Percentiles rank a stretch among this genome's conserved stretches.
Conservation (phyloP, 2,888 invertebrate species). For the Eilema sororculum region DNA sequence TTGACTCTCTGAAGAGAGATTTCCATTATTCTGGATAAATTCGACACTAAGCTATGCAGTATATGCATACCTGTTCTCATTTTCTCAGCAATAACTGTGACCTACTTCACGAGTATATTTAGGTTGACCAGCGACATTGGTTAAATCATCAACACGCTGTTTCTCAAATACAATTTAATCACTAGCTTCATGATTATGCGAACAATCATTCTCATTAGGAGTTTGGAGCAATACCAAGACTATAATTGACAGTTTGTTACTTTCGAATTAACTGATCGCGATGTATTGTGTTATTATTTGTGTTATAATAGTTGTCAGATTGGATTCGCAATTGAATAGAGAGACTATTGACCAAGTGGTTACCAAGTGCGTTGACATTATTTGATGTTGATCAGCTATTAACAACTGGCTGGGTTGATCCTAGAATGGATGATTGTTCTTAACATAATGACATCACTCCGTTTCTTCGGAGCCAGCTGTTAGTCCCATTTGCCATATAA, state of each 20-base stretch:
- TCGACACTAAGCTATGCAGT: slow-evolving; percentile 5
- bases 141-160: slow-evolving; percentile 23
- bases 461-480: too few relatives aligned
- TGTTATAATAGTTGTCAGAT: not conserved
- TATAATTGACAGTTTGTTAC: slow-evolving; percentile 40
- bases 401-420: too few relatives aligned
- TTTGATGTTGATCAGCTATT: too few relatives aligned
- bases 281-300: not conserved
- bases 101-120: slow-evolving; percentile 17
- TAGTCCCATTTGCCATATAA: too few relatives aligned
- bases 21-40: not conserved
- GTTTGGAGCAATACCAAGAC: slow-evolving; percentile 45
- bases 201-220: slow-evolving; percentile 38
- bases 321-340: too few relatives aligned
- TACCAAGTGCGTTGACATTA: too few relatives aligned
- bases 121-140: slow-evolving; percentile 26
- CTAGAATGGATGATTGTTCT: too few relatives aligned
- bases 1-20: not conserved
- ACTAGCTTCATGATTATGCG: slow-evolving; percentile 24
- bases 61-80: slow-evolving; percentile 20
- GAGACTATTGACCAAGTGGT: too few relatives aligned
- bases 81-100: slow-evolving; percentile 18
- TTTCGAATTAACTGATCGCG: slow-evolving; percentile 32
- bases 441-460: too few relatives aligned
- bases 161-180: slow-evolving; percentile 6